These are phyloP conservation scores for Platyscapa corneri DNA, from an alignment of 1,140 invertebrate genomes.

Conservation along the genomic window DNA sequence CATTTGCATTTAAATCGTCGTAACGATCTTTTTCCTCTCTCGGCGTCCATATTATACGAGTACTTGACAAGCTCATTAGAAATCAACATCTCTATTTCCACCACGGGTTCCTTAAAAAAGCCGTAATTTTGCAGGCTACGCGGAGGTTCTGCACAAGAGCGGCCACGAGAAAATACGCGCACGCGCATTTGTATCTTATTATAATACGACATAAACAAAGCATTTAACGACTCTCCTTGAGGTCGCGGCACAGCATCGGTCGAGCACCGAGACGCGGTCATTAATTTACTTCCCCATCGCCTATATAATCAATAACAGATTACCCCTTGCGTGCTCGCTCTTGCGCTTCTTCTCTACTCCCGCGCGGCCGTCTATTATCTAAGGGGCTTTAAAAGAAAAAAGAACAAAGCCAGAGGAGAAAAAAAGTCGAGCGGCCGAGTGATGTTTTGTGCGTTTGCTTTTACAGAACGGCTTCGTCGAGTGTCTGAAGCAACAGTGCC, in stretches of 20 bases:
- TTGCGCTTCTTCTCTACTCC: too few species aligned
- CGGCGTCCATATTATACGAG: neutral
- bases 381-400: neutral
- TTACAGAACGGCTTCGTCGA: slow-evolving; percentile 83
- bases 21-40: neutral
- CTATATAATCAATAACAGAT: slow-evolving; percentile 41
- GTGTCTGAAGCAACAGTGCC: slow-evolving; percentile 80
- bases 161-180: too few species aligned
- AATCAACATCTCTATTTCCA: slow-evolving; percentile 5
- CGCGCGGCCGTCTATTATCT: neutral
- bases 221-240: slow-evolving; percentile 29
- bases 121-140: neutral
- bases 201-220: slow-evolving; percentile 16
- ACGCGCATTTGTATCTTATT: neutral
- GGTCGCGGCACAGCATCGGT: neutral
- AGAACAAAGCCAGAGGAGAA: neutral
- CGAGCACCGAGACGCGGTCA: neutral
- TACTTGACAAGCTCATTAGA: slow-evolving; percentile 29
- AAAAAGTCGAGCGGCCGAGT: neutral
- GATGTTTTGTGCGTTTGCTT: neutral
- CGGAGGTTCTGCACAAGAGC: too few species aligned
- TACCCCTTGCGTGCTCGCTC: neutral
- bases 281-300: slow-evolving; percentile 40
- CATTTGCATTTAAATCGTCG: slow-evolving; percentile 39
- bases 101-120: too few species aligned